Conservation (phyloP, 2,113 vertebrate genomes). For the Rutilus rutilus region DNA sequence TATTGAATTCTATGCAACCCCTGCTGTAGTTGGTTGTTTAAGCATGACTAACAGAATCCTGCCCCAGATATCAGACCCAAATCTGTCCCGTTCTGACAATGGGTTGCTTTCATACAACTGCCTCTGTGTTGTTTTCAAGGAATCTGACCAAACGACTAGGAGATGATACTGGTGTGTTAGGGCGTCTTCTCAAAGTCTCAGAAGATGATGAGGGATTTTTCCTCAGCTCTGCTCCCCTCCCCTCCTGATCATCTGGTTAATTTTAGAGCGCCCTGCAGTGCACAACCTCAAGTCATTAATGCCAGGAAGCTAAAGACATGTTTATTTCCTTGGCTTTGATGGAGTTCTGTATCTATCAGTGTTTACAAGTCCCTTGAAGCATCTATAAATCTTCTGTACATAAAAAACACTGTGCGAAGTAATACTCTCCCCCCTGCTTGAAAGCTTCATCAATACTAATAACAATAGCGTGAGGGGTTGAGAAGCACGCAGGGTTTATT, state of each 20-base stretch:
- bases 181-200: conserved; percentile 29
- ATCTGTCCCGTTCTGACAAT: background rate
- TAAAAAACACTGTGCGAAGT: background rate
- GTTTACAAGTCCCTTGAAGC: conserved; percentile 25
- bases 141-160: background rate
- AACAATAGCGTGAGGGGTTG: conserved; percentile 35
- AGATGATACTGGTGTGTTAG: background rate
- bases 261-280: conserved; percentile 25
- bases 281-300: conserved; percentile 33
- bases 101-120: background rate
- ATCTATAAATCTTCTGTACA: background rate
- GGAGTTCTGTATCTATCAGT: conserved; percentile 3
- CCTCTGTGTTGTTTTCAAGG: conserved; percentile 14
- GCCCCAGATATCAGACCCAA: background rate
- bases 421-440: background rate
- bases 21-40: background rate
- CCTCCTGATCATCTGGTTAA: conserved; percentile 38
- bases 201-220: conserved; percentile 15
- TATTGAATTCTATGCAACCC: background rate
- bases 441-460: conserved; percentile 18
- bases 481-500: background rate
- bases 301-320: background rate
- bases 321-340: conserved; percentile 15
- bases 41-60: background rate
- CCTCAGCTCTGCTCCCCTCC: conserved; percentile 1